Conservation (phyloP, 2,888 invertebrate genomes). For the Meandrusa payeni region DNA sequence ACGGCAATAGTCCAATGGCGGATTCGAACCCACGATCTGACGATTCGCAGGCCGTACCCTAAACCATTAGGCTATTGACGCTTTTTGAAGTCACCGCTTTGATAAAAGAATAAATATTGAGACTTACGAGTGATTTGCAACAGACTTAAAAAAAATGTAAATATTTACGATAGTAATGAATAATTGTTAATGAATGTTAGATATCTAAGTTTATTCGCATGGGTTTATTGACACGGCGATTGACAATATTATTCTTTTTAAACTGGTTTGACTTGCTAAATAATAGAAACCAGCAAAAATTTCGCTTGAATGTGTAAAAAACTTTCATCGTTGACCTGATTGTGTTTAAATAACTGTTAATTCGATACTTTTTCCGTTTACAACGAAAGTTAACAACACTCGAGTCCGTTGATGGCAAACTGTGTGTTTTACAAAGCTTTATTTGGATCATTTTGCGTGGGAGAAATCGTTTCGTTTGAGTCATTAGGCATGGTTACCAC, state of each 20-base stretch:
- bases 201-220: slow-evolving; percentile 4
- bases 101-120: too few species aligned
- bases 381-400: neutral
- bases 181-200: too few species aligned
- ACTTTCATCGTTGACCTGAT: slow-evolving; percentile 21
- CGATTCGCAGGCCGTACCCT: too few species aligned
- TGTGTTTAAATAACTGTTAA: slow-evolving; percentile 19
- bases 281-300: slow-evolving; percentile 7
- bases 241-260: slow-evolving; percentile 10
- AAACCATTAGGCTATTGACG: too few species aligned
- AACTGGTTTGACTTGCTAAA: slow-evolving; percentile 19
- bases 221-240: slow-evolving; percentile 15
- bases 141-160: too few species aligned
- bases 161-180: too few species aligned
- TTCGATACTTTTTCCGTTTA: slow-evolving; percentile 7
- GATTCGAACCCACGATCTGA: too few species aligned
- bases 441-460: slow-evolving; percentile 41
- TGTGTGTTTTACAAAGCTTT: slow-evolving; percentile 19
- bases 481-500: slow-evolving; percentile 52
- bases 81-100: too few species aligned
- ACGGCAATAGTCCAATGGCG: too few species aligned
- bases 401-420: slow-evolving; percentile 13
- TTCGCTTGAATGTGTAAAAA: slow-evolving; percentile 23
- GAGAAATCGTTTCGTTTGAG: slow-evolving; percentile 48
- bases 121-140: too few species aligned